Evolutionary conservation across 2,797 vertebrate genomes (phyloP), one percentile per base, ranked within the genome.

Genomic region (Margarornis squamiger): DNA sequence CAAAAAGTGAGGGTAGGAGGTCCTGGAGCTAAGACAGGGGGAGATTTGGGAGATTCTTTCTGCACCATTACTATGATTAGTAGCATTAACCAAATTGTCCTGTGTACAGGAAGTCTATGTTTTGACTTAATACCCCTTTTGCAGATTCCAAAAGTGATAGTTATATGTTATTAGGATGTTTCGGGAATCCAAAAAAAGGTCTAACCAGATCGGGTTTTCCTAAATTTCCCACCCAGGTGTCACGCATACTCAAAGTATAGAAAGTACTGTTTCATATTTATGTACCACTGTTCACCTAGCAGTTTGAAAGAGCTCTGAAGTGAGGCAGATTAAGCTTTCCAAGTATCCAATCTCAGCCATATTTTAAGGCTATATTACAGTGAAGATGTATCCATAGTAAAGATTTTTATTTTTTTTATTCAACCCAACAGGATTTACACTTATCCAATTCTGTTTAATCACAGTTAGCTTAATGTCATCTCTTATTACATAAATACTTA

Each of bases 401-500:
- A 26, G 5, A 80, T 21, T 36, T 22, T 46, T 46, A 4, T 14
- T 7, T 27, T 57, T 73, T 87, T 77, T 43, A 65, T 80, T 88
- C 41, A 59, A 10, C 76, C 23, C 63, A 65, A 38, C 12, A 51
- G 24, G 20, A 83, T 74, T 88, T 75, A 86, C 46, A 77, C 11
- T 89, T 34, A 66, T 32, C 8, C 46, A 68, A 43, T 75, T 68
- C 34, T 55, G 6, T 63, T 91, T 83, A 86, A 88, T 77, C 65
- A 51, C 22, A 22, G 14, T 68, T 83, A 49, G 21, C 29, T 61
- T 73, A 70, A 36, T 63, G 30, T 84, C 46, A 72, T 29, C 8
- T 74, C 52, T 71, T 17, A 32, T 30, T 34, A 48, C 55, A 57
- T 17, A 62, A 22, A 76, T 91, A 97, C 98, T 98, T 81, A 99